Evolutionary conservation across 2,113 vertebrate genomes (phyloP).

Genomic region (Saguinus imperator): DNA sequence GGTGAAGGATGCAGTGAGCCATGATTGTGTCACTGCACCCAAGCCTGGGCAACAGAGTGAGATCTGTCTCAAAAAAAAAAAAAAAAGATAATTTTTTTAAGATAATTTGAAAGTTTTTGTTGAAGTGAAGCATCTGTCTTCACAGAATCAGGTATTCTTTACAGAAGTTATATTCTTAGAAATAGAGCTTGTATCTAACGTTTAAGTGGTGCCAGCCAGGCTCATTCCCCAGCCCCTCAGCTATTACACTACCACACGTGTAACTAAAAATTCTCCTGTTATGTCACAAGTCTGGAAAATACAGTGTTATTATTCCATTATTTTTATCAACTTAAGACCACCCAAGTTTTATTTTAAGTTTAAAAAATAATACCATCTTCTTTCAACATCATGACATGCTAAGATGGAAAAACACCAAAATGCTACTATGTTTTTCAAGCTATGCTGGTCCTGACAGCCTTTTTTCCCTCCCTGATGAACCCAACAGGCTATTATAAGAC

Average conservation of each 20-base stretch:
- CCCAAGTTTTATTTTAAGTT: not conserved
- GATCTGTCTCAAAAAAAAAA: too few species aligned
- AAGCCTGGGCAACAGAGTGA: too few species aligned
- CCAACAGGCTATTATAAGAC: not conserved
- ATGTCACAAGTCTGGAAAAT: not conserved
- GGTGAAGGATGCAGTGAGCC: too few species aligned
- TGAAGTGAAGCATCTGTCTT: conserved; percentile 1
- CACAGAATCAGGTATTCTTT: not conserved
- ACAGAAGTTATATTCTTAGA: conserved; percentile 3
- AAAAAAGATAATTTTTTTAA: conserved; percentile 27
- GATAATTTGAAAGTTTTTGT: not conserved
- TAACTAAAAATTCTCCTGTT: not conserved
- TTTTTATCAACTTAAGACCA: not conserved
- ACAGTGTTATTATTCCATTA: not conserved
- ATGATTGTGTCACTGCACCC: too few species aligned
- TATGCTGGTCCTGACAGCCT: not conserved
- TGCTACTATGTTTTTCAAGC: not conserved
- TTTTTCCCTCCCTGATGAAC: conserved; percentile 34
- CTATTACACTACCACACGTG: not conserved
- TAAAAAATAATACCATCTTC: not conserved
- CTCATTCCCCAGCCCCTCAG: not conserved
- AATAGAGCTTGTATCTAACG: accelerated
- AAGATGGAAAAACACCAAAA: not conserved
- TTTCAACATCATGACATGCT: not conserved
- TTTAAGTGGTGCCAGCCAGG: not conserved